Base-by-base conservation (phyloP, 2,888 invertebrate genomes). In the Leptinotarsa tumamoca region DNA sequence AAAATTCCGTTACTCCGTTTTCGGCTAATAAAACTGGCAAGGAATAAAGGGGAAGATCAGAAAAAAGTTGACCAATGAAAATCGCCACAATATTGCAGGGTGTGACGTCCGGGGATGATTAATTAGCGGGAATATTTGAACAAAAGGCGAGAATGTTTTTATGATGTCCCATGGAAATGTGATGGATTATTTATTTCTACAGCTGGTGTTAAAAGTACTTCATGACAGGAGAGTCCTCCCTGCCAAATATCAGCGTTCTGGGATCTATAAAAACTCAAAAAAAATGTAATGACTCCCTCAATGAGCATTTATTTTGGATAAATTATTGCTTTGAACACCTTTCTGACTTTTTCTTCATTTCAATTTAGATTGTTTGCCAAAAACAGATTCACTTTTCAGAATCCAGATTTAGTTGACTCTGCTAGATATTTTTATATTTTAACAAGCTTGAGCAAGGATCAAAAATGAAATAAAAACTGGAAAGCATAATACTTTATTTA, bases 11-110 rank as follows among this genome's bases (percentile, higher is more conserved):
- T 18, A 21, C 1, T 49, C 5, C 14, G 27, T 70, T 49, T 58
- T 49, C 14, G 4, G 54, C 14, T n/a, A 43, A 14, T 56, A 50
- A 18, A 58, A 14, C 33, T 15, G 5, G 5, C 10, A 63, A 33
- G 27, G 23, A 56, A 67, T 49, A 68, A 82, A 85, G 85, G 85
- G 85, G 84, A 84, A 80, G 67, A 63, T 71, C 54, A 78, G 80
- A 80, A 84, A 83, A 84, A 84, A 83, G 80, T 71, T 80, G 70
- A 79, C 84, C 86, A 85, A 86, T 85, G 68, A 71, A 49, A 75
- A 33, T 50, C 49, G 67, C 49, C 68, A 73, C 78, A 78, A 80
- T 77, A 74, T 77, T n/a, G 21, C 58, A 76, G 80, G 81, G 79
- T 80, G 81, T 82, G 80, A 81, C 82, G 78, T 77, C 68, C 67